Base-by-base conservation (phyloP, 2,888 invertebrate genomes). In the Coelinius sp. region DNA sequence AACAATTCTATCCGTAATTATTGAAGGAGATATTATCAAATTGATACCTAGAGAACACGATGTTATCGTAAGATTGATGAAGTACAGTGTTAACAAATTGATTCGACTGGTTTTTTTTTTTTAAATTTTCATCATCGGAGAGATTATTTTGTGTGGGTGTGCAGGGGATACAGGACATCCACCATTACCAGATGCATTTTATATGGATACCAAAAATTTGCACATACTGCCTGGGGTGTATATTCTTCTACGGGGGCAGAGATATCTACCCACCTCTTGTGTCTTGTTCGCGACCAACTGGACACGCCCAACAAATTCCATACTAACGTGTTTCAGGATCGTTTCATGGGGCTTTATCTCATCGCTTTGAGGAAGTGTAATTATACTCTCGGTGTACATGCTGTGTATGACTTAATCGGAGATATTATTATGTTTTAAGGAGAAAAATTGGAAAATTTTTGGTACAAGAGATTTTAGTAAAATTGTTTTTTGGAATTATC, bases 51-150 rank as follows among this genome's bases (percentile, higher is more conserved):
- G 27, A 56, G 22, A 66, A 35, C 38, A 22, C 22, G 66, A 66
- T 71, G 53, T 71, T 56, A 64, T 62, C 59, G 56, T 2, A 17
- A 22, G 35, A 41, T 64, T 64, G 70, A 70, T 70, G 52, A 52
- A 70, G 63, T 70, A 70, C 64, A 53, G 63, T 70, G 70, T 63
- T 70, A 70, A 70, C 63, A 63, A 70, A 70, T 63, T 70, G 70
- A 70, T 70, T 70, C 17, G 56, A 56, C 56, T 56, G 70, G 62
- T 27, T 44, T 56, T 46, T n/a, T n/a, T n/a, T 46, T 68, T 31
- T 31, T 31, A 31, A 31, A 31, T 6, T 31, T 31, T 46, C 4
- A 70, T 70, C 70, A 52, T 14, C 27, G 10, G 22, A 38, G 12
- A 53, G 52, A 62, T 52, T 22, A 69, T 31, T 52, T 70, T 27